Conservation (phyloP, 2,888 invertebrate species). For the Tetrapedia diversipes region DNA sequence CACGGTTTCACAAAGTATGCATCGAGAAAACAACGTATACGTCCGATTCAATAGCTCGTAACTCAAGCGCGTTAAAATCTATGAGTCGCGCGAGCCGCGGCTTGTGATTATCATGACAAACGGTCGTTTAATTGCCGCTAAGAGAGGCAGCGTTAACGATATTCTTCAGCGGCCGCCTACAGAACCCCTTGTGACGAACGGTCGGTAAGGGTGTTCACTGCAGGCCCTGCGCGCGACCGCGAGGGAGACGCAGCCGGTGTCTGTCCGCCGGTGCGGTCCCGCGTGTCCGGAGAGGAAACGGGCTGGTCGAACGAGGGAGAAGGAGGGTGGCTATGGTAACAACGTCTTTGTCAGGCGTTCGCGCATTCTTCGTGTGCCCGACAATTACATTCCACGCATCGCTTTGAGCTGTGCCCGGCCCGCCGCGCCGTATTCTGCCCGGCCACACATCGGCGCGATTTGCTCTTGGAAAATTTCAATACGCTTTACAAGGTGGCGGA, state of each 20-base stretch:
- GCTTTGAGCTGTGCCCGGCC: slow-evolving; percentile 68
- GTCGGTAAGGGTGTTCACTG: slow-evolving; percentile 45
- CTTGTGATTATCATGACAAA: slow-evolving; percentile 25
- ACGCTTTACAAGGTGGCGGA: slow-evolving; percentile 73
- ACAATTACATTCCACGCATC: slow-evolving; percentile 75
- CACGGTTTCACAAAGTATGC: too few species aligned
- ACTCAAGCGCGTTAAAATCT: neutral
- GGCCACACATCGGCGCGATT: slow-evolving; percentile 61
- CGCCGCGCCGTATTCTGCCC: slow-evolving; percentile 52
- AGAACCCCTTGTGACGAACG: slow-evolving; percentile 34
- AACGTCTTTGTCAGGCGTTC: slow-evolving; percentile 70
- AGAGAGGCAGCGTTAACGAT: slow-evolving; percentile 17
- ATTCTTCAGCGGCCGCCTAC: slow-evolving; percentile 20
- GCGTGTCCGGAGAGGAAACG: too few species aligned
- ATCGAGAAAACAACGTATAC: neutral
- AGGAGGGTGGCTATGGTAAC: slow-evolving; percentile 56
- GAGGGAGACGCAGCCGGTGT: too few species aligned
- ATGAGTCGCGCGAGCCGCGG: neutral
- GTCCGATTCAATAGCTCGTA: neutral
- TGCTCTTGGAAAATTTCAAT: slow-evolving; percentile 73
- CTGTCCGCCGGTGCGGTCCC: too few species aligned
- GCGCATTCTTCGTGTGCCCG: slow-evolving; percentile 69
- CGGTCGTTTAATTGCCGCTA: slow-evolving; percentile 11
- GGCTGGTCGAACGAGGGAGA: too few species aligned
- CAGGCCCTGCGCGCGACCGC: slow-evolving; percentile 13